A percentile compares a stretch with the other conserved stretches of the same genome.
Evolutionary conservation across 2,888 invertebrate genomes (phyloP).

Genomic region (Gastrophysa polygoni): DNA sequence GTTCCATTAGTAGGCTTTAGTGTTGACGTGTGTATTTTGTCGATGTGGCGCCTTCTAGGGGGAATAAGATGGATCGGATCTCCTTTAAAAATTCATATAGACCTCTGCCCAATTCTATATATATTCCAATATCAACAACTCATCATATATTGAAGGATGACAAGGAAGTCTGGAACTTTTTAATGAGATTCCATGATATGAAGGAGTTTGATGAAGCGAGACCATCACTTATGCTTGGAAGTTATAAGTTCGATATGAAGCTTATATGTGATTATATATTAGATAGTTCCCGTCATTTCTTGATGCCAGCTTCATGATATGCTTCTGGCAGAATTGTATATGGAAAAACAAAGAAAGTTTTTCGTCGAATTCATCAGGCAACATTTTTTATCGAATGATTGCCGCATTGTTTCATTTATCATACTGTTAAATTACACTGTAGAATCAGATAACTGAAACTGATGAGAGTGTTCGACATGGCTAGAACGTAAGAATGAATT

Average conservation of each 20-base stretch:
- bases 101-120: neutral
- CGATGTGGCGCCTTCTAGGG: too few relatives aligned
- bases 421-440: too few relatives aligned
- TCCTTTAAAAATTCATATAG: neutral
- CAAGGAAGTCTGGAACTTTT: conserved; percentile 9
- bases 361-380: too few relatives aligned
- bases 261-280: conserved; percentile 7
- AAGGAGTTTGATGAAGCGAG: conserved; percentile 32
- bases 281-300: conserved; percentile 12
- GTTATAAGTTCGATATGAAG: conserved; percentile 22
- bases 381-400: too few relatives aligned
- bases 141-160: neutral
- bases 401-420: too few relatives aligned
- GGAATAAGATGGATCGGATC: too few relatives aligned
- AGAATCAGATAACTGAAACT: too few relatives aligned
- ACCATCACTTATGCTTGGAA: conserved; percentile 21
- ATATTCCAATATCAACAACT: neutral
- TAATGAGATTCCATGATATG: conserved; percentile 12
- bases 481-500: too few relatives aligned
- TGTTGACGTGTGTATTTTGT: too few relatives aligned
- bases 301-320: conserved; percentile 9
- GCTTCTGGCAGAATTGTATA: neutral
- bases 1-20: too few relatives aligned
- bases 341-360: neutral
- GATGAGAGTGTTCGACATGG: too few relatives aligned